Percentiles rank a stretch among this genome's conserved stretches.
Evolutionary conservation across 2,113 vertebrate genomes (phyloP).

Genomic region (Pterocles orientalis): DNA sequence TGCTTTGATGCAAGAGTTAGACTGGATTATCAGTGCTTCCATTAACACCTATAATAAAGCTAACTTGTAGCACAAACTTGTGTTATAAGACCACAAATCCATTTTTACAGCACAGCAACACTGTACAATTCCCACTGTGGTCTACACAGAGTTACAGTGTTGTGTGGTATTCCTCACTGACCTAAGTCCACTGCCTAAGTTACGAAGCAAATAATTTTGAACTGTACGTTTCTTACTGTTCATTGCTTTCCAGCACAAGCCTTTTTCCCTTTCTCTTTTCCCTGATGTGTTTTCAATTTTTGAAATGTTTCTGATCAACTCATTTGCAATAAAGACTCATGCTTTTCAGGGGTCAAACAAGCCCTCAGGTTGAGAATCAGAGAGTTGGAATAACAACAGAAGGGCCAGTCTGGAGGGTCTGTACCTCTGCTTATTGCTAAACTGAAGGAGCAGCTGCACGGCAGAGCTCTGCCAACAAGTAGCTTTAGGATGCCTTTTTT

Average conservation of each 20-base stretch:
- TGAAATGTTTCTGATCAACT: neutral
- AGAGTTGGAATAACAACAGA: neutral
- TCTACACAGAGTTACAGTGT: neutral
- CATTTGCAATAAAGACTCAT: neutral
- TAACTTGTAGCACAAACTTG: neutral
- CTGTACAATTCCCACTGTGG: neutral
- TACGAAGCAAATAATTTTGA: neutral
- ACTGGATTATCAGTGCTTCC: neutral
- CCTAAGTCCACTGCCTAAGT: neutral
- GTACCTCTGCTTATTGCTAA: neutral
- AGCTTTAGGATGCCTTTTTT: neutral
- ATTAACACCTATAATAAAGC: neutral
- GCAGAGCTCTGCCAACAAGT: neutral
- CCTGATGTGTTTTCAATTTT: neutral
- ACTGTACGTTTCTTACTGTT: neutral
- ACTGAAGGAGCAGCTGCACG: conserved; percentile 1
- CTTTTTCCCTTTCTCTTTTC: fast-evolving
- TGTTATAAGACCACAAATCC: neutral
- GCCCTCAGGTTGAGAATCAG: neutral
- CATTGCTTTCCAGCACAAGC: neutral
- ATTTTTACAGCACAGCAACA: neutral
- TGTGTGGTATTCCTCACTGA: neutral
- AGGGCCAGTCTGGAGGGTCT: neutral
- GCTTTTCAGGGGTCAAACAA: neutral
- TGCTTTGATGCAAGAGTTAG: neutral